phyloP scores from a whole-genome alignment of 2,888 invertebrate species.

The Eudasyphora cyanicolor region DNA sequence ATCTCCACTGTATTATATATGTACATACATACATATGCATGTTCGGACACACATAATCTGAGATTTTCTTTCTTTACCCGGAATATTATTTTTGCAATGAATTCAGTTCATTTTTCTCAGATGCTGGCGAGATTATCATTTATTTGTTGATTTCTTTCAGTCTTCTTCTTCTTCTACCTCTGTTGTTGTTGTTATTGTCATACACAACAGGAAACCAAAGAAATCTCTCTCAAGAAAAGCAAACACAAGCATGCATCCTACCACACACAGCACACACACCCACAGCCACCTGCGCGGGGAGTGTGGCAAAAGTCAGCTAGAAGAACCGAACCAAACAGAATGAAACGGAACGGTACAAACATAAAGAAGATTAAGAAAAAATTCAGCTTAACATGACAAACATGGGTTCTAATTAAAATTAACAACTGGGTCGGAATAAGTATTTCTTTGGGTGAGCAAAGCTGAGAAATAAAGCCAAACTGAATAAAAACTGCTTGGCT shows the following conservation, averaged over 20 bases:
- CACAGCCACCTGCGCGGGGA: no score
- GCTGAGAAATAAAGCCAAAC: background rate
- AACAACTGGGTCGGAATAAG: slow-evolving; percentile 36
- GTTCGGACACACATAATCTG: no score
- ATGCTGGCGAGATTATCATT: slow-evolving; percentile 3
- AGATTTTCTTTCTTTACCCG: background rate
- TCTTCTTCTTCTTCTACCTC: no score
- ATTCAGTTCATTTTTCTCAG: background rate
- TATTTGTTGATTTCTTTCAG: slow-evolving; percentile 9
- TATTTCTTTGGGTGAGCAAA: background rate
- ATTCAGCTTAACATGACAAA: background rate
- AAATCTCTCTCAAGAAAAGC: no score
- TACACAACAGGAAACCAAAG: background rate
- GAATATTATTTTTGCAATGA: background rate
- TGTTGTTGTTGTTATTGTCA: background rate
- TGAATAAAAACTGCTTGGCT: background rate
- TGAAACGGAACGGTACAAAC: background rate
- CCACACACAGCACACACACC: no score
- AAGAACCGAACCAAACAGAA: background rate
- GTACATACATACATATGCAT: background rate
- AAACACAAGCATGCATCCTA: background rate
- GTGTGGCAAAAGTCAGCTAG: background rate
- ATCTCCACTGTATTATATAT: background rate
- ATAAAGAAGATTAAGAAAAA: background rate
- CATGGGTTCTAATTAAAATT: slow-evolving; percentile 34